Evolutionary conservation across 2,113 vertebrate genomes (phyloP).

Genomic region (Ailurus styani): DNA sequence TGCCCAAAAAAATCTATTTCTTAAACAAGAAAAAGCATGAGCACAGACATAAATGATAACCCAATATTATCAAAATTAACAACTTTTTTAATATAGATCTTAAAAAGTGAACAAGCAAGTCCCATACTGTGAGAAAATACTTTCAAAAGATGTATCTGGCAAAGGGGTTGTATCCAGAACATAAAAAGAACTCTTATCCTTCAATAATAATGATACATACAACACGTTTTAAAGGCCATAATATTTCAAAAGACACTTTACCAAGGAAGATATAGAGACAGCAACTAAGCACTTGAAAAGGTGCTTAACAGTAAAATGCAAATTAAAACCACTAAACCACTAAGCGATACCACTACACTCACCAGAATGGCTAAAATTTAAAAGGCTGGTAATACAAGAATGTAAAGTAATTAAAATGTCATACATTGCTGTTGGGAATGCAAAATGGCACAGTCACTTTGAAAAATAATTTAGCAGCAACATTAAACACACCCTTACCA

Average conservation of each 20-base stretch:
- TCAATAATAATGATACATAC: neutral
- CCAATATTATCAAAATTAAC: neutral
- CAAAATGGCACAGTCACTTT: neutral
- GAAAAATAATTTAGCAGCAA: neutral
- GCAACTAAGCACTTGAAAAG: neutral
- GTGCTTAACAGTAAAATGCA: neutral
- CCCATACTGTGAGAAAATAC: neutral
- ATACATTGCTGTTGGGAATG: neutral
- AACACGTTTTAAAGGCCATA: neutral
- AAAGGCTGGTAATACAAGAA: neutral
- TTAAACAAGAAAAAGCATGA: neutral
- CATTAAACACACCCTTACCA: neutral
- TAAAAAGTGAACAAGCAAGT: neutral
- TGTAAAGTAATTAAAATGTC: neutral
- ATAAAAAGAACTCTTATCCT: neutral
- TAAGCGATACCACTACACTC: neutral
- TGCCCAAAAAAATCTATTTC: no score
- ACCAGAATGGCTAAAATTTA: neutral
- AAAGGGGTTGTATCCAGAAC: neutral
- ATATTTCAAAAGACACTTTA: neutral
- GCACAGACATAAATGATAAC: neutral
- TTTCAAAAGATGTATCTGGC: neutral
- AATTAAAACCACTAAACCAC: neutral
- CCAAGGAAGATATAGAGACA: neutral
- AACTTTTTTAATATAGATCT: neutral